Conservation (phyloP, 2,113 vertebrate species). For the Forbesichthys agassizii region DNA sequence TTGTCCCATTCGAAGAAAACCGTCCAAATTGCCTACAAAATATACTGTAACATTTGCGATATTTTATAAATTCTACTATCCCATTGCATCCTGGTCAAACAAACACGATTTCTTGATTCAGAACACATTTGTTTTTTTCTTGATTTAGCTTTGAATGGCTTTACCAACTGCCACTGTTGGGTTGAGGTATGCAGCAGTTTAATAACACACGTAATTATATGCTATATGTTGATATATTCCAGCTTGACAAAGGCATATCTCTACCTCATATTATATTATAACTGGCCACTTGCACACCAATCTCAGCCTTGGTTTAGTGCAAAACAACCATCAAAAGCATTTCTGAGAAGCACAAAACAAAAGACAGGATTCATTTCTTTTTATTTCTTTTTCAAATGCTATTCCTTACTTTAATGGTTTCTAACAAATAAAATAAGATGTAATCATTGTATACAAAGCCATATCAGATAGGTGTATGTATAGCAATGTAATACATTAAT, state of each 20-base stretch:
- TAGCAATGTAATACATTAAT: constrained; percentile 52
- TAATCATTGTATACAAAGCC: constrained; percentile 53
- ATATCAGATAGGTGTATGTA: constrained; percentile 29
- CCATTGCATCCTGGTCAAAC: neutral
- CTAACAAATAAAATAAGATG: constrained; percentile 28
- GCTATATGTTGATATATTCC: constrained; percentile 35
- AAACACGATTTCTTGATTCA: neutral
- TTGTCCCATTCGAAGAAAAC: constrained; percentile 17
- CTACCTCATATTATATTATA: constrained; percentile 60
- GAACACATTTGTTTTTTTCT: too few species aligned
- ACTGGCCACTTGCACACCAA: constrained; percentile 29
- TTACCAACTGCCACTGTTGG: constrained; percentile 8
- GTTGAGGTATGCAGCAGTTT: neutral
- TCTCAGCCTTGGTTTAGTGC: constrained; percentile 14
- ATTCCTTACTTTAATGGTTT: constrained; percentile 36
- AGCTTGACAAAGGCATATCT: constrained; percentile 41
- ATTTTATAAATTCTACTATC: neutral
- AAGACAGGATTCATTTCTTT: constrained; percentile 19
- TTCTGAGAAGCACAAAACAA: constrained; percentile 61
- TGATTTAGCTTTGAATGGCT: neutral
- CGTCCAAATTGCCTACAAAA: constrained; percentile 9
- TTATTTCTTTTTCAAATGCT: constrained; percentile 48
- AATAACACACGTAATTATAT: constrained; percentile 8
- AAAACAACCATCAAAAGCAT: constrained; percentile 19
- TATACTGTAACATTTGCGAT: too few species aligned